Conservation (phyloP, 2,888 invertebrate genomes). For the Andrena chrysosceles region DNA sequence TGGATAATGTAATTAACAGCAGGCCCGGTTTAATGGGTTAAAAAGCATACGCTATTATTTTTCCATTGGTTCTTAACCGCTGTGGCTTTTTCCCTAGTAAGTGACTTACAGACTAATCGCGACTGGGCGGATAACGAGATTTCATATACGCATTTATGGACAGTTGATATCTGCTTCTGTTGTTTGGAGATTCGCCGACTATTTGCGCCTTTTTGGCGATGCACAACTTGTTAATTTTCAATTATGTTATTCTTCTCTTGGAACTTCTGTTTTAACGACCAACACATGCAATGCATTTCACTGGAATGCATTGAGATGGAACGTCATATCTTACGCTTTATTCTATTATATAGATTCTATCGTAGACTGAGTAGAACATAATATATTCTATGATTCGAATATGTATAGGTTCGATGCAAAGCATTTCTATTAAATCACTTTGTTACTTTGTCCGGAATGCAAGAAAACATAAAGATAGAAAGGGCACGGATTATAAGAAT, state of each 20-base stretch:
- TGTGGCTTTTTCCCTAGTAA: constrained; percentile 19
- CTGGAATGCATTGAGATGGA: too few relatives aligned
- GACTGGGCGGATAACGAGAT: constrained; percentile 8
- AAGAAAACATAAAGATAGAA: not conserved
- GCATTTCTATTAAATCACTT: not conserved
- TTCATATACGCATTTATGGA: not conserved
- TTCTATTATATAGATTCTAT: not conserved
- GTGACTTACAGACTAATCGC: constrained; percentile 26
- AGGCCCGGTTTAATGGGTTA: constrained; percentile 61
- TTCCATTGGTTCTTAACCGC: constrained; percentile 16
- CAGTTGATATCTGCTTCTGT: not conserved
- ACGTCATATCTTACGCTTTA: not conserved
- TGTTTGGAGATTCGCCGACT: not conserved
- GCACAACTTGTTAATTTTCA: not conserved
- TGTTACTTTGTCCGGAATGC: not conserved
- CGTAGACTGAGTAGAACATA: not conserved
- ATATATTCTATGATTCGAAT: not conserved
- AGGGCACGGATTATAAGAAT: not conserved
- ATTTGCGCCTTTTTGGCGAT: constrained; percentile 11
- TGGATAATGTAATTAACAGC: constrained; percentile 71
- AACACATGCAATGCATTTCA: not conserved
- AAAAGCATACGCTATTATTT: constrained; percentile 43
- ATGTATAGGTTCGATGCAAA: not conserved
- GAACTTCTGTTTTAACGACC: not conserved
- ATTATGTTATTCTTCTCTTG: constrained; percentile 8